These are phyloP conservation scores for Apamea monoglypha DNA, from an alignment of 2,888 invertebrate species.

Conservation along the genomic window DNA sequence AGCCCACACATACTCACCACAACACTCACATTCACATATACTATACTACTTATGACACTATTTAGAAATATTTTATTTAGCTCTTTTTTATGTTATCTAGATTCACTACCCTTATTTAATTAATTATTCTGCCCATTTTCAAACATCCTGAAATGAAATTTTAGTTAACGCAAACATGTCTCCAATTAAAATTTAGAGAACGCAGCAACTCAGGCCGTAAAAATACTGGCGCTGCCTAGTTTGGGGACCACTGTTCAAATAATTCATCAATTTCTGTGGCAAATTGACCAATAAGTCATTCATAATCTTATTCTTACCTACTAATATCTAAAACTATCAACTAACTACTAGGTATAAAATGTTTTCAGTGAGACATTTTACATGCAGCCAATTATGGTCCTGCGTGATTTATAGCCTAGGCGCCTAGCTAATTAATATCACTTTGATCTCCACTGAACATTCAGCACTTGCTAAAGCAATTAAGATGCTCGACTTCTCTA, in stretches of 20 bases:
- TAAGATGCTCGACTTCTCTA: conserved; percentile 2
- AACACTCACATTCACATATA: not conserved
- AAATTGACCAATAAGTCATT: not conserved
- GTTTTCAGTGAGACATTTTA: conserved; percentile 7
- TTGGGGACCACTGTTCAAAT: no score
- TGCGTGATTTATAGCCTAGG: conserved; percentile 18
- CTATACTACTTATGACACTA: not conserved
- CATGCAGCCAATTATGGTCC: not conserved
- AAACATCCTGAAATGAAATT: not conserved
- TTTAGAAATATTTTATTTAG: not conserved
- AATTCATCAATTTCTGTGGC: not conserved
- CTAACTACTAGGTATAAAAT: not conserved
- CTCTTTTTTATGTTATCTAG: not conserved
- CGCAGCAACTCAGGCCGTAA: not conserved
- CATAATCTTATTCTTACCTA: not conserved
- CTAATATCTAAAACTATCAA: not conserved
- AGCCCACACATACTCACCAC: no score
- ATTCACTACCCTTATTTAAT: not conserved
- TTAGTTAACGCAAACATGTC: no score
- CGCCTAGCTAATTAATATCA: conserved; percentile 12
- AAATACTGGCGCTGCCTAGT: not conserved
- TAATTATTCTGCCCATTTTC: not conserved
- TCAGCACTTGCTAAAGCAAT: conserved; percentile 10
- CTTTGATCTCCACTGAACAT: conserved; percentile 9
- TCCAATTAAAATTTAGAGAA: no score